A percentile compares a stretch with the other conserved stretches of the same genome.
Conservation (phyloP, 2,797 vertebrate genomes). For the Protonibea diacanthus region DNA sequence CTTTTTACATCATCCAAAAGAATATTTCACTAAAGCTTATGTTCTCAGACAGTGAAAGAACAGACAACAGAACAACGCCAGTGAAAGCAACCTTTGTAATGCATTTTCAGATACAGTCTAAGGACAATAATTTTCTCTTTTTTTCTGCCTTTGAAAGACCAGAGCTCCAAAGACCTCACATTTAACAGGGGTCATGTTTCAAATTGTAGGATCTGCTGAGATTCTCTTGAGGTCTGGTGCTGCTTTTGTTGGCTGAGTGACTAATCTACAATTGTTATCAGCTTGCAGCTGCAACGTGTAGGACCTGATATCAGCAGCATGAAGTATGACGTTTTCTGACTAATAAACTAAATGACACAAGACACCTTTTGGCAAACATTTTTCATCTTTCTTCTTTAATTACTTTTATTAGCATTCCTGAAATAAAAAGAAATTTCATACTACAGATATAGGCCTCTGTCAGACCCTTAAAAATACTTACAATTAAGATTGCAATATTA, state of each 20-base stretch:
- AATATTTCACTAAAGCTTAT: conserved; percentile 6
- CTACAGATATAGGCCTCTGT: background rate
- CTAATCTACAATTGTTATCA: background rate
- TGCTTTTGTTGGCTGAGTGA: background rate
- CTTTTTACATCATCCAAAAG: background rate
- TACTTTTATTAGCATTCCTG: background rate
- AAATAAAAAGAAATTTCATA: background rate
- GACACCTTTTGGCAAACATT: background rate
- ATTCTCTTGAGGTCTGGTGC: background rate
- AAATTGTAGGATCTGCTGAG: background rate
- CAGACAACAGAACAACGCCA: background rate
- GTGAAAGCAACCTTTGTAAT: background rate
- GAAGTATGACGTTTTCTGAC: background rate
- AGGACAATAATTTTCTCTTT: background rate
- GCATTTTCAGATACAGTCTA: background rate
- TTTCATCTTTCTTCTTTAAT: no score
- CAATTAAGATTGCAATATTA: background rate
- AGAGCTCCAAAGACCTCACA: background rate
- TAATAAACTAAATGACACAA: background rate
- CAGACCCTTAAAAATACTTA: background rate
- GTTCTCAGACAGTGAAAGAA: conserved; percentile 17
- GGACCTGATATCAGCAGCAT: background rate
- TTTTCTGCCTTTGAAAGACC: conserved; percentile 3
- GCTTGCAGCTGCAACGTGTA: background rate
- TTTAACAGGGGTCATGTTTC: background rate